A percentile compares a stretch with the other conserved stretches of the same genome.
These are phyloP conservation scores for Steinernema hermaphroditum DNA, from an alignment of 2,888 invertebrate genomes.

Conservation along the genomic window DNA sequence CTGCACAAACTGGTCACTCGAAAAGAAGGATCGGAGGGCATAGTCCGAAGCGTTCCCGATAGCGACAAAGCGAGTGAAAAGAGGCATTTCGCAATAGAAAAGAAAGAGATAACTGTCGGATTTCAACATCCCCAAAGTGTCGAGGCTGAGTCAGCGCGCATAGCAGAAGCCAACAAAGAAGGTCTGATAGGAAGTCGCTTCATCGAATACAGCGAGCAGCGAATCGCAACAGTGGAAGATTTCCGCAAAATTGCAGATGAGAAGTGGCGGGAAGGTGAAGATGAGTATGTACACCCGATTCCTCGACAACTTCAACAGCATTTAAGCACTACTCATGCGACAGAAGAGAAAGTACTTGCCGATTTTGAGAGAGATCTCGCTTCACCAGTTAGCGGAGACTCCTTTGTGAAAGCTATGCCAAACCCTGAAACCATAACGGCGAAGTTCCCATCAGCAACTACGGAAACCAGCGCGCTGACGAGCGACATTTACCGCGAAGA, in stretches of 20 bases:
- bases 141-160: neutral
- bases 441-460: neutral
- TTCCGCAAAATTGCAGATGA: conserved; percentile 24
- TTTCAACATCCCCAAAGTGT: neutral
- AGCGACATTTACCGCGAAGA: neutral
- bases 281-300: conserved; percentile 31
- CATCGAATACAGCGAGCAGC: neutral
- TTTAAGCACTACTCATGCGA: neutral
- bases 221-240: neutral
- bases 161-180: neutral
- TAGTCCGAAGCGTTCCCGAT: neutral
- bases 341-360: neutral
- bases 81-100: neutral
- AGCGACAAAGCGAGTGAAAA: neutral
- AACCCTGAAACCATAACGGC: conserved; percentile 39
- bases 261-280: conserved; percentile 45
- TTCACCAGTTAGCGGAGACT: conserved; percentile 34
- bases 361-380: no score
- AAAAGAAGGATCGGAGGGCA: neutral
- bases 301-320: neutral
- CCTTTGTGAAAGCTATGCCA: conserved; percentile 48
- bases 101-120: neutral
- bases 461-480: neutral
- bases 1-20: neutral
- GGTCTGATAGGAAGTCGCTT: neutral